Evolutionary conservation across 2,797 vertebrate genomes (phyloP), one percentile per base, ranked within the genome.

Genomic region (Phrynocephalus vlangalii): DNA sequence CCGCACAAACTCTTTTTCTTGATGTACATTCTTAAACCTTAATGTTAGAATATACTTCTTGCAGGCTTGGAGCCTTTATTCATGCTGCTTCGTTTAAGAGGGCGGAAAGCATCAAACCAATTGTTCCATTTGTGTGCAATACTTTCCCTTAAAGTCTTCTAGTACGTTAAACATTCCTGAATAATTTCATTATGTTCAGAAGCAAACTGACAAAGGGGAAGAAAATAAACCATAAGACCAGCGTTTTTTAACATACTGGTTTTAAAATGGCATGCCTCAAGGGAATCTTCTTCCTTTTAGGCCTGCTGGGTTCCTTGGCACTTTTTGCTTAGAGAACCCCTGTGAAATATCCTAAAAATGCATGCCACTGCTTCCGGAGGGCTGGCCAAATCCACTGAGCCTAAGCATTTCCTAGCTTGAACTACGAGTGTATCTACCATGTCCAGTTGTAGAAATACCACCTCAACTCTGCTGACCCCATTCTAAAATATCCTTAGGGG

Each of bases 111-210:
- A 60, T 87, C 71, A 75, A 83, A 90, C 38, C 24, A 81, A 87
- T 90, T 87, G 93, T 93, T 96, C 89, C 95, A 93, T 96, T 96
- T 88, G 96, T 96, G 96, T 97, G 97, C 97, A 97, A 97, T 97
- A 97, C 93, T 95, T 94, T 83, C 91, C 92, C 94, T 93, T 87
- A 93, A 93, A 77, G 52, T 96, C 93, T 93, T 96, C 93, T 91
- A 87, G 92, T 84, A 72, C 72, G 82, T 83, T 93, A 67, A 90
- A 93, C 68, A 73, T 83, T 95, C 75, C 71, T 79, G 79, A 90
- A 87, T 83, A 86, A 77, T 79, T 60, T 1, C 0, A 1, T 87
- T 67, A 85, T 82, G 48, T 86, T 52, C 60, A 0, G 1, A 85
- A 75, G 56, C 66, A 66, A 48, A 66, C 72, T 89, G 88, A 80